Conservation (phyloP, 2,888 invertebrate genomes). For the Dione vanillae region DNA sequence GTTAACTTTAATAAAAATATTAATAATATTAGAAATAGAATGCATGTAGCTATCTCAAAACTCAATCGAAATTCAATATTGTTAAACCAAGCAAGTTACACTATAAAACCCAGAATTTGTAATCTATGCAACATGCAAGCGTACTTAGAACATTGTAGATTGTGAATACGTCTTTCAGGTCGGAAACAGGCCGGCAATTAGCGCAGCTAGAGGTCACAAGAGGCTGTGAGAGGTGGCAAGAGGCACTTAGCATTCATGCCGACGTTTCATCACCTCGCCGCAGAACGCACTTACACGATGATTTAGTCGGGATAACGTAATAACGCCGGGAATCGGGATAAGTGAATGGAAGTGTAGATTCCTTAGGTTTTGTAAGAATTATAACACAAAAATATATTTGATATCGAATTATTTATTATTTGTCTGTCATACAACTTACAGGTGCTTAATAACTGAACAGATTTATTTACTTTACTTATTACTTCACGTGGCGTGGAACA, state of each 20-base stretch:
- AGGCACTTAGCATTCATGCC: constrained; percentile 65
- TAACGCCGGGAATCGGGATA: constrained; percentile 42
- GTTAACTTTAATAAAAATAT: too few species aligned
- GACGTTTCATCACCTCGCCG: constrained; percentile 46
- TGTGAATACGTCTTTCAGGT: constrained; percentile 44
- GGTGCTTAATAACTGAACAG: too few species aligned
- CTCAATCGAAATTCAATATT: too few species aligned
- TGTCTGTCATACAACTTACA: too few species aligned
- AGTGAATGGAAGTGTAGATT: constrained; percentile 39
- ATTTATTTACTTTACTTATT: too few species aligned
- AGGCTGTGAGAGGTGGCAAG: constrained; percentile 66
- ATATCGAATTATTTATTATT: too few species aligned
- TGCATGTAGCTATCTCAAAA: too few species aligned
- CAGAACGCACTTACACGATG: constrained; percentile 49
- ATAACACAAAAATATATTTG: neutral
- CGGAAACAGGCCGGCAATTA: constrained; percentile 62
- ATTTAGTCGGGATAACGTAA: constrained; percentile 49
- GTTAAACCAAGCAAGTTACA: too few species aligned
- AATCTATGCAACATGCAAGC: constrained; percentile 15
- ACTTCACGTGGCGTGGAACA: too few species aligned
- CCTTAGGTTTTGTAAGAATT: constrained; percentile 23
- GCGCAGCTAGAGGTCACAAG: constrained; percentile 64
- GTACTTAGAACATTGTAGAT: constrained; percentile 36
- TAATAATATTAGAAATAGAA: too few species aligned
- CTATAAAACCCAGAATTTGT: constrained; percentile 56